These are phyloP conservation scores for Branchipolynoe longqiensis DNA, from an alignment of 2,888 invertebrate species.

Conservation along the genomic window DNA sequence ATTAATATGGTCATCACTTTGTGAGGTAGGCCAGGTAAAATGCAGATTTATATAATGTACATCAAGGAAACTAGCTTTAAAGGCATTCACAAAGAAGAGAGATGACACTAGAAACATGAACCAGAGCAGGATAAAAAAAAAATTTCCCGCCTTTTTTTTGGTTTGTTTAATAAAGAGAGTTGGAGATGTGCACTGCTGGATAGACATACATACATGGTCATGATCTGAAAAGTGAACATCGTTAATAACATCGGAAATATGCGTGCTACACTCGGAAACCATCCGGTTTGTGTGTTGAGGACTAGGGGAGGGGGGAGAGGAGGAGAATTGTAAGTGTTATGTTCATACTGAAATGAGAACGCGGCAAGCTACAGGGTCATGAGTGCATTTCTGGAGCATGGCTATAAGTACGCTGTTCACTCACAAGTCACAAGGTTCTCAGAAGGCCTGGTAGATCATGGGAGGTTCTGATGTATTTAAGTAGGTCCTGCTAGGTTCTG, in stretches of 20 bases:
- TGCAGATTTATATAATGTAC: constrained; percentile 31
- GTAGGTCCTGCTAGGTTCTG: too few relatives aligned
- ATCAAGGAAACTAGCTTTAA: constrained; percentile 47
- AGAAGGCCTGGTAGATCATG: too few relatives aligned
- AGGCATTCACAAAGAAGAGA: constrained; percentile 11
- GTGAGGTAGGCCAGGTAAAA: constrained; percentile 37
- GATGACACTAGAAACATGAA: constrained; percentile 1
- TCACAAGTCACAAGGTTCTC: too few relatives aligned
- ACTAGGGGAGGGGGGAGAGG: too few relatives aligned
- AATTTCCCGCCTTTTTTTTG: too few relatives aligned
- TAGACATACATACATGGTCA: constrained; percentile 50
- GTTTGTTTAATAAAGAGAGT: constrained; percentile 28
- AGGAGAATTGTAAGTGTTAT: neutral
- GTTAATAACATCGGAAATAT: neutral
- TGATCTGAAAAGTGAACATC: constrained; percentile 25
- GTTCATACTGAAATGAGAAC: constrained; percentile 22
- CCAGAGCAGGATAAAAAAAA: too few relatives aligned
- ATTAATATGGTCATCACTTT: constrained; percentile 20
- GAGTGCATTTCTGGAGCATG: neutral
- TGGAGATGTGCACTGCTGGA: constrained; percentile 42
- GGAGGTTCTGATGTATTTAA: too few relatives aligned
- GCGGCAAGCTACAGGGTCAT: constrained; percentile 17
- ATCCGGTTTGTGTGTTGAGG: too few relatives aligned
- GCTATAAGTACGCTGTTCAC: too few relatives aligned
- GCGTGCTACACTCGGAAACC: constrained; percentile 16